Conservation (phyloP, 2,113 vertebrate species). For the Aplodontia rufa region DNA sequence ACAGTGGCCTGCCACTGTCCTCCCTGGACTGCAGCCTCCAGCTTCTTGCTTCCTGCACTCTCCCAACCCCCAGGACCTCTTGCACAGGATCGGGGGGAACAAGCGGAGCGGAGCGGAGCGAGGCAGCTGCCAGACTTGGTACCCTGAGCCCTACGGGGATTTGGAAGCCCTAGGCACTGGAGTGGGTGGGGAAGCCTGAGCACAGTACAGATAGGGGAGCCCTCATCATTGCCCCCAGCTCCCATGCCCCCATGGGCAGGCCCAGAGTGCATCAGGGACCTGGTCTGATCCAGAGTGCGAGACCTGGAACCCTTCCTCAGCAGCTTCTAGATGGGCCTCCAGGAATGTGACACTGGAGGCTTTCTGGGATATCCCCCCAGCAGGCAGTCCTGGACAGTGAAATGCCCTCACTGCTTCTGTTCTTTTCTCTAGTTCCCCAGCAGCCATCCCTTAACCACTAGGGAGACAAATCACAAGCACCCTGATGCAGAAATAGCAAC, state of each 20-base stretch:
- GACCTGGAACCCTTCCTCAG: fast-evolving
- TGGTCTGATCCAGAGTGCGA: too few species aligned
- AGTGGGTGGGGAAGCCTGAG: not conserved
- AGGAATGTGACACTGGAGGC: not conserved
- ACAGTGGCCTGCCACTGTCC: too few species aligned
- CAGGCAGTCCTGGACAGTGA: fast-evolving
- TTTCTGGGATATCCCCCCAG: not conserved
- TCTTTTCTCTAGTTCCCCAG: not conserved
- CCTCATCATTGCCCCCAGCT: fast-evolving
- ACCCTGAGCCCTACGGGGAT: not conserved
- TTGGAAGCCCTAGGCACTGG: not conserved
- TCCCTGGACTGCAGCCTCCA: too few species aligned
- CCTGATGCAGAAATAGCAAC: not conserved
- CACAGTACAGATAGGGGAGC: not conserved
- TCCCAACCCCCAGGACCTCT: fast-evolving
- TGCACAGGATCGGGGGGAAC: fast-evolving
- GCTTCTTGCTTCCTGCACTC: not conserved
- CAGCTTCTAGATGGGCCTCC: not conserved
- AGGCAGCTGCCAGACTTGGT: not conserved
- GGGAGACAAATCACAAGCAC: not conserved
- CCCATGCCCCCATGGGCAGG: too few species aligned
- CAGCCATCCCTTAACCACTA: not conserved
- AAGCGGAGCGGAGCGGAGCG: not conserved
- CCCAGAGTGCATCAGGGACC: not conserved
- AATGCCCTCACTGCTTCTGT: not conserved